Conservation (phyloP, 1,140 invertebrate species). For the Cryptotermes secundus region DNA sequence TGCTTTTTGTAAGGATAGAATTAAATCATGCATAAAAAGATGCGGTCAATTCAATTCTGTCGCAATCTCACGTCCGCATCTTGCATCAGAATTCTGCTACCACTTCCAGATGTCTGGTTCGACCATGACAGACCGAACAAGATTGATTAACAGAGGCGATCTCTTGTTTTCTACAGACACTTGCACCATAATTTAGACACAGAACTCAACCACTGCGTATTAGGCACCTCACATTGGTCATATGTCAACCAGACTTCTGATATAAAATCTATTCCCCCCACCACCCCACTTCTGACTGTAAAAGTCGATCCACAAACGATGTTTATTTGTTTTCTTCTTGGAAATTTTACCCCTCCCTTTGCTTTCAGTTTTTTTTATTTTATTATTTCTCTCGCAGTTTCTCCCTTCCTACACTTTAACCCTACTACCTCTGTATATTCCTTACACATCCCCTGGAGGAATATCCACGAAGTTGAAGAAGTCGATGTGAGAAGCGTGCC, state of each 20-base stretch:
- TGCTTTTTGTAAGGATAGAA: neutral
- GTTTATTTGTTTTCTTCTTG: neutral
- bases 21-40: neutral
- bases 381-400: neutral
- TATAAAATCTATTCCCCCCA: no score
- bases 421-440: neutral
- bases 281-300: neutral
- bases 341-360: constrained; percentile 2
- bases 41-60: neutral
- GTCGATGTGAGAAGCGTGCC: no score
- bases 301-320: neutral
- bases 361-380: neutral
- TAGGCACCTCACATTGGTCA: no score
- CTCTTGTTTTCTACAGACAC: no score
- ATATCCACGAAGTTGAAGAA: neutral
- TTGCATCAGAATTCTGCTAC: no score
- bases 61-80: no score
- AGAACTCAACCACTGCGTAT: no score
- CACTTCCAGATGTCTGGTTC: no score
- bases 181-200: no score
- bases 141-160: no score
- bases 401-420: neutral
- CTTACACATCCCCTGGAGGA: neutral
- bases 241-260: no score
- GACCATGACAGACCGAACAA: no score